A percentile compares a stretch with the other conserved stretches of the same genome.
Conservation (phyloP, 1,140 invertebrate species). For the Frieseomelitta varia region DNA sequence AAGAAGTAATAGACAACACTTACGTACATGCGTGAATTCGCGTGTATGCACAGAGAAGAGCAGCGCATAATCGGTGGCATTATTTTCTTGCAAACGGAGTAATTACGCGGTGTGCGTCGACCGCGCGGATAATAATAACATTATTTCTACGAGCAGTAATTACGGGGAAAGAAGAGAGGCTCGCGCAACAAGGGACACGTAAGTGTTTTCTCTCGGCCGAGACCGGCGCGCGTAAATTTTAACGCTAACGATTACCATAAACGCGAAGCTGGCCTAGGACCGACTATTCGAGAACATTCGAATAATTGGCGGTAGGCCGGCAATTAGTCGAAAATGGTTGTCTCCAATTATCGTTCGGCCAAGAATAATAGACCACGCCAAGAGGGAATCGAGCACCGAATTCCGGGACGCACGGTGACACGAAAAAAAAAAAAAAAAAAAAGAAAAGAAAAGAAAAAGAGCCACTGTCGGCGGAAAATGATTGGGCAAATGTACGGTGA, state of each 20-base stretch:
- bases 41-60: neutral
- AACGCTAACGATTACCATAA: conserved; percentile 63
- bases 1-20: neutral
- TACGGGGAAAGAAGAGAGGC: neutral
- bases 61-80: conserved; percentile 13
- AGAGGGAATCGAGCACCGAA: conserved; percentile 6
- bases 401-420: neutral
- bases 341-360: conserved; percentile 40
- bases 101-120: conserved; percentile 27
- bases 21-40: neutral
- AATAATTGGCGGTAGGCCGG: conserved; percentile 52
- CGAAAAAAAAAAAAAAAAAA: conserved; percentile 38
- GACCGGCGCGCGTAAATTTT: conserved; percentile 16
- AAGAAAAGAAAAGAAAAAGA: neutral
- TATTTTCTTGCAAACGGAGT: conserved; percentile 44
- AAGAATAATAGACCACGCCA: conserved; percentile 39
- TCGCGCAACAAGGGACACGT: conserved; percentile 8
- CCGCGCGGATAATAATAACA: conserved; percentile 36
- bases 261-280: conserved; percentile 35
- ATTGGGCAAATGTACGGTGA: conserved; percentile 26
- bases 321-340: conserved; percentile 54
- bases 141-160: conserved; percentile 42
- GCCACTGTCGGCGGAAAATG: conserved; percentile 50
- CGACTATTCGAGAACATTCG: conserved; percentile 40
- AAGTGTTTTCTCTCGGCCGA: neutral